Evolutionary conservation across 2,888 invertebrate genomes (phyloP).

Genomic region (Dolomedes plantarius): DNA sequence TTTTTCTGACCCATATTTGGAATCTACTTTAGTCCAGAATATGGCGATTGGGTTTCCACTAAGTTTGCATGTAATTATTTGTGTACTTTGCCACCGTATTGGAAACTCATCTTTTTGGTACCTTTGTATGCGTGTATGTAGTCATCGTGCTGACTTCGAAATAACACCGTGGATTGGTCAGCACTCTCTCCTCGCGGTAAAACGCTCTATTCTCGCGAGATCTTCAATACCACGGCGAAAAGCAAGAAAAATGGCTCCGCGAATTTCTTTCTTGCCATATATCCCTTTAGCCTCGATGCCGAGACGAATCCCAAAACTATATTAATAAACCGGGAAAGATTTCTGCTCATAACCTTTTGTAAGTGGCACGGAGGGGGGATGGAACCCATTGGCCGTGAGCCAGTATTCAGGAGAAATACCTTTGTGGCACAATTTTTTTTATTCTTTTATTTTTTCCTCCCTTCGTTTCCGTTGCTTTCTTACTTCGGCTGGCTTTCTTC

Average conservation of each 20-base stretch:
- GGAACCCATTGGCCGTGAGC: constrained; percentile 61
- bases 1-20: too few species aligned
- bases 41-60: too few species aligned
- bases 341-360: constrained; percentile 42
- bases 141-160: too few species aligned
- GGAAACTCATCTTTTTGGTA: too few species aligned
- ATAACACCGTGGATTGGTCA: too few species aligned
- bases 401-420: constrained; percentile 46
- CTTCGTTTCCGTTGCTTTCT: constrained; percentile 4
- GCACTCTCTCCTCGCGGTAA: too few species aligned
- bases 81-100: too few species aligned
- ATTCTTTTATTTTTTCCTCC: not conserved
- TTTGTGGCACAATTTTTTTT: constrained; percentile 46
- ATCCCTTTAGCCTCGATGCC: not conserved
- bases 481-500: constrained; percentile 1
- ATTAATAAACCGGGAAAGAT: constrained; percentile 19
- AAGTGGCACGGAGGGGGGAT: constrained; percentile 25
- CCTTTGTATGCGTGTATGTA: too few species aligned
- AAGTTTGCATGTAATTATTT: too few species aligned
- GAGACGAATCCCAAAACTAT: constrained; percentile 20
- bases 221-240: too few species aligned
- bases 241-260: not conserved
- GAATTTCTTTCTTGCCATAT: not conserved
- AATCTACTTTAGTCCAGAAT: too few species aligned
- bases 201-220: too few species aligned